Conservation (phyloP, 2,113 vertebrate species). For the Cochlearius cochlearius region DNA sequence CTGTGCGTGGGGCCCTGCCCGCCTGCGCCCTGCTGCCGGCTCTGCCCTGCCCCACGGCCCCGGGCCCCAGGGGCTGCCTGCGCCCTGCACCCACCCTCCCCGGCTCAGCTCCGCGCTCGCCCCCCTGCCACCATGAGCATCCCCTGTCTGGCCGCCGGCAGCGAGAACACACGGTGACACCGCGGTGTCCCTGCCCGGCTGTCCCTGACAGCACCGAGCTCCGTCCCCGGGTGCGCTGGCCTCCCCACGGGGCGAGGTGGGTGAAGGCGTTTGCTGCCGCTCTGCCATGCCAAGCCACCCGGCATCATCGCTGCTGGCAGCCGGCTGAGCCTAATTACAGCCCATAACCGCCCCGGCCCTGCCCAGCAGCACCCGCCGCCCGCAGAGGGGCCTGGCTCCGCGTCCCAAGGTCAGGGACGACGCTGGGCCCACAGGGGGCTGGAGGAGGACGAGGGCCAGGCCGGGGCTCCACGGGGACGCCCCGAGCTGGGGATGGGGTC, state of each 20-base stretch:
- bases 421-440: neutral
- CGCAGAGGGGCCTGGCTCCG: neutral
- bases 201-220: rapidly evolving
- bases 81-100: neutral
- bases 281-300: too few species aligned
- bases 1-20: neutral
- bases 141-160: rapidly evolving
- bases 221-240: rapidly evolving
- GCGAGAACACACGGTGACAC: neutral
- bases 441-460: too few species aligned
- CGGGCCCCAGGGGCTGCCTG: rapidly evolving
- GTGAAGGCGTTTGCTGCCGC: rapidly evolving
- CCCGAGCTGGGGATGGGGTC: neutral
- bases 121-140: neutral
- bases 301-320: neutral
- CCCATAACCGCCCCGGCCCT: neutral
- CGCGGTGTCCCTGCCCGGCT: rapidly evolving
- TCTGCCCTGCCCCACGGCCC: neutral
- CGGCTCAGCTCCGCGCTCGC: neutral
- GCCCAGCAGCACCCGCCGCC: neutral
- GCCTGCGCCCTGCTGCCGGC: too few species aligned
- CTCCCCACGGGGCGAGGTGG: rapidly evolving
- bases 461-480: rapidly evolving
- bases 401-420: neutral
- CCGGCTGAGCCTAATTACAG: neutral